Evolutionary conservation across 2,888 invertebrate genomes (phyloP), one percentile per base, ranked within the genome.

Genomic region (Polylopha cassiicola): DNA sequence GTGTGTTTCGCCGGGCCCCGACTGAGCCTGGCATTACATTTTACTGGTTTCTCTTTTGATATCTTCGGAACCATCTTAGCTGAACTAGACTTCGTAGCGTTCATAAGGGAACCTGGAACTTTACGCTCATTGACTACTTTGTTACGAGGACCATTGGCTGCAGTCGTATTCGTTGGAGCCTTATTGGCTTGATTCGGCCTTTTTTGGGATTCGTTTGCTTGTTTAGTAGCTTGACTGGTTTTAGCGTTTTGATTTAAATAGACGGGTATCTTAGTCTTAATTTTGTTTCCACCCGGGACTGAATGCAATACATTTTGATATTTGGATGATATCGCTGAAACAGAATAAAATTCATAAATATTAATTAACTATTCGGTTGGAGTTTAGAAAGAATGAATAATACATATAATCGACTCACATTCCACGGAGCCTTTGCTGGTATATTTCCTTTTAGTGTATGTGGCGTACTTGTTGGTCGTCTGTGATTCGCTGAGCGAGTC

Each of bases 31-130:
- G 10, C 17, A 4, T 9, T 29, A 26, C 5, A 18, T 44, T 29
- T 18, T 2, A 36, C 41, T 37, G 15, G 34, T 15, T 36, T 41
- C 7, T 73, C 76, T 45, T 68, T 78, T 0, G 63, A 39, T 3
- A 67, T 55, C 51, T 72, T 82, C 0, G 74, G 71, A 3, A 87
- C 84, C 38, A 85, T 75, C 63, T 88, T 88, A 0, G 89, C 89
- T 0, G 86, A 86, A 51, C 89, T 89, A 1, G 88, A 87, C 44
- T 87, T 87, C 0, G 89, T 89, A 1, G 89, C 87, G 50, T 82
- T 87, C 64, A 88, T 88, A 16, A 84, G 50, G 0, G 84, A 82
- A 1, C 75, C 68, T 0, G 71, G 61, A 1, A 61, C 38, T 34
- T 62, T 70, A 2, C 64, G 53, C 9, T 73, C 70, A 14, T 17